Conservation (phyloP, 1,140 invertebrate genomes). For the Polyergus mexicanus region DNA sequence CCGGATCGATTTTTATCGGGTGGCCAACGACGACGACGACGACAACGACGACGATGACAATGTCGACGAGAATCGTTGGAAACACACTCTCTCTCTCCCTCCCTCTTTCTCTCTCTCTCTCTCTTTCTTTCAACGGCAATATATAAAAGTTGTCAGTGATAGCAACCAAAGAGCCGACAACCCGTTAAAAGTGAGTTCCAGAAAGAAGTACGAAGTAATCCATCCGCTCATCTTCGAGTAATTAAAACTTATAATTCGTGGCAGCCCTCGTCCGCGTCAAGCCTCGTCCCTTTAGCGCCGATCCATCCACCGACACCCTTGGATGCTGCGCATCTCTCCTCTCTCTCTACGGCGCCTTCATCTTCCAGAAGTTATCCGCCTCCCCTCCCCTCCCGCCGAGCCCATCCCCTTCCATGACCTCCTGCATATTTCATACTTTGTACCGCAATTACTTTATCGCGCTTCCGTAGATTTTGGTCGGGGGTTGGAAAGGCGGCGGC, state of each 20-base stretch:
- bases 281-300: constrained; percentile 54
- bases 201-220: constrained; percentile 78
- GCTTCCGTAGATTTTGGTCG: constrained; percentile 74
- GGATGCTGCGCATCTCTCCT: constrained; percentile 34
- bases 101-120: constrained; percentile 24
- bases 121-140: constrained; percentile 25
- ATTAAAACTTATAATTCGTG: constrained; percentile 83
- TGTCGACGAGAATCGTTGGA: constrained; percentile 12
- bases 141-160: constrained; percentile 56
- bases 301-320: constrained; percentile 53
- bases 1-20: constrained; percentile 69
- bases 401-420: constrained; percentile 63
- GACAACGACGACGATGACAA: neutral
- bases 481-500: constrained; percentile 39
- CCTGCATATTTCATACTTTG: constrained; percentile 80
- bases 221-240: constrained; percentile 81
- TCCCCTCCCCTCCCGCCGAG: neutral
- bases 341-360: constrained; percentile 35
- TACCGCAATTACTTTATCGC: constrained; percentile 78
- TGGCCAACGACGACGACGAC: constrained; percentile 1
- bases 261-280: constrained; percentile 49
- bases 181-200: constrained; percentile 71
- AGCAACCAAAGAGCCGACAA: constrained; percentile 34
- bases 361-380: constrained; percentile 55
- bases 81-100: neutral